Evolutionary conservation across 2,113 vertebrate genomes (phyloP).

Genomic region (Odocoileus virginianus): DNA sequence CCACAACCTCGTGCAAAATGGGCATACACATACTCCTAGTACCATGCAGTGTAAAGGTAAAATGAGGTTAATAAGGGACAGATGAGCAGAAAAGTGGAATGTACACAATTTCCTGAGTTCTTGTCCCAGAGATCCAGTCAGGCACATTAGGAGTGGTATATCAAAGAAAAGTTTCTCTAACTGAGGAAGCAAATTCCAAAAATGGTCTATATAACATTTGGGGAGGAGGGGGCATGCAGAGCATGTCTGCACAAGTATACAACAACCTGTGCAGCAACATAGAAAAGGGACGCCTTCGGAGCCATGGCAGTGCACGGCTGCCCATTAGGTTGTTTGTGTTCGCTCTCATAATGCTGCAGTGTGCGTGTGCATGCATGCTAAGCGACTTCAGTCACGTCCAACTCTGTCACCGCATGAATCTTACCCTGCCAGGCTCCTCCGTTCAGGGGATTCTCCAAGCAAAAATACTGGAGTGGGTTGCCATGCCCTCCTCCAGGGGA

Average conservation of each 20-base stretch:
- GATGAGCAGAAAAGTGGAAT: not conserved
- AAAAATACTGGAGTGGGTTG: not conserved
- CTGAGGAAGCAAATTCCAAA: not conserved
- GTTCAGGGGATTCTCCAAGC: not conserved
- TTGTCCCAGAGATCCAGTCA: not conserved
- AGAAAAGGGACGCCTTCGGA: not conserved
- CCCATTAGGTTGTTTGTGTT: not conserved
- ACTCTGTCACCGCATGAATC: not conserved
- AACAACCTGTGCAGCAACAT: not conserved
- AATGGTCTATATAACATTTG: not conserved
- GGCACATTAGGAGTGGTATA: not conserved
- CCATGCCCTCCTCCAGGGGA: not conserved
- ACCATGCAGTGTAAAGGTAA: not conserved
- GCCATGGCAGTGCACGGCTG: not conserved
- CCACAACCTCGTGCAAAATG: not conserved
- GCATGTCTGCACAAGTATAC: not conserved
- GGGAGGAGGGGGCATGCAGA: not conserved
- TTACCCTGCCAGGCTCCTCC: not conserved
- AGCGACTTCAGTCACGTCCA: not conserved
- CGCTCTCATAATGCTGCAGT: not conserved
- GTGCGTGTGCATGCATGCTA: not conserved
- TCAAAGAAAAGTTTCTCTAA: not conserved
- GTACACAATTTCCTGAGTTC: not conserved
- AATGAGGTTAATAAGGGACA: not conserved
- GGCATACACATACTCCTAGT: not conserved